A percentile compares a stretch with the other conserved stretches of the same genome.
Conservation (phyloP, 2,113 vertebrate genomes). For the Pedetes capensis region DNA sequence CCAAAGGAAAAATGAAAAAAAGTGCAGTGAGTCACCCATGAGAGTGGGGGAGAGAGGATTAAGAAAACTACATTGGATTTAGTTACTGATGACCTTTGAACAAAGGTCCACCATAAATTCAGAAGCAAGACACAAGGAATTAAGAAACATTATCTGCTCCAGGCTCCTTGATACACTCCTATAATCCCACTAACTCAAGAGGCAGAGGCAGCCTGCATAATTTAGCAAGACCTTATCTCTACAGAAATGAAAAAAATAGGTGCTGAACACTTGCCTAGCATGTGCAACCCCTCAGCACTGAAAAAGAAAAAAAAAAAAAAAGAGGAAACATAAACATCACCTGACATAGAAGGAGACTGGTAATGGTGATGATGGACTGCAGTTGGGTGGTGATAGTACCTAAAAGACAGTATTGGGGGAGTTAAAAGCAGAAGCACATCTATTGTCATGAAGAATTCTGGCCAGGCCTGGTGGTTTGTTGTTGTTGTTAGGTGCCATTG, state of each 20-base stretch:
- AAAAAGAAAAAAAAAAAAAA: too few relatives aligned
- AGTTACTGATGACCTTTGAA: not conserved
- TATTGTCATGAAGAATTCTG: not conserved
- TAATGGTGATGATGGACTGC: too few relatives aligned
- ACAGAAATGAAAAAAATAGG: not conserved
- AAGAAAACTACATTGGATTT: not conserved
- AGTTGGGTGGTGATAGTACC: not conserved
- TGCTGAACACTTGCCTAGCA: too few relatives aligned
- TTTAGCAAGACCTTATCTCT: too few relatives aligned
- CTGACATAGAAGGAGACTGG: too few relatives aligned
- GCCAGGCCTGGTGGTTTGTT: too few relatives aligned
- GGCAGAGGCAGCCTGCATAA: too few relatives aligned
- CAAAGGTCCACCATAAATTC: not conserved
- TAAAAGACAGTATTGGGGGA: not conserved
- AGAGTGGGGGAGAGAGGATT: not conserved
- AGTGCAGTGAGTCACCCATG: not conserved
- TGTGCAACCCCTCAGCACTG: too few relatives aligned
- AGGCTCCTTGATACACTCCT: too few relatives aligned
- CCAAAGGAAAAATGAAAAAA: not conserved
- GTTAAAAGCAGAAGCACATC: not conserved
- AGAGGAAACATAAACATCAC: too few relatives aligned
- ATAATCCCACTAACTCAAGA: too few relatives aligned
- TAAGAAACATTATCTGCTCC: not conserved
- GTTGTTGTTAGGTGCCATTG: too few relatives aligned
- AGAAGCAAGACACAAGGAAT: not conserved